Evolutionary conservation across 2,797 vertebrate species (phyloP).

Genomic region (Darevskia mixta): DNA sequence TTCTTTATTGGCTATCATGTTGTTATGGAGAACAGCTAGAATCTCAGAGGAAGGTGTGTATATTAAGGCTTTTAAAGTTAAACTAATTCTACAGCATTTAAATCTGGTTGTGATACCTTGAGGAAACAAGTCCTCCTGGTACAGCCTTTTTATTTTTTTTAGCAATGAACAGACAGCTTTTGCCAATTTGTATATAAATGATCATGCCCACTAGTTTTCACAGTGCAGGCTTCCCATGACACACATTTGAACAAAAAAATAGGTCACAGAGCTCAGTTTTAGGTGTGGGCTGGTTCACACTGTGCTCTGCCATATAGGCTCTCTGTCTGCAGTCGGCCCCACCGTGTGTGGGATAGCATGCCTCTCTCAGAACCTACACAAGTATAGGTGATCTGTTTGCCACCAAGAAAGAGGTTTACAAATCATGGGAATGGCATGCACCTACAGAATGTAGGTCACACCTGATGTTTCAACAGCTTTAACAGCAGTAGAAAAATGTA

Average conservation of each 20-base stretch:
- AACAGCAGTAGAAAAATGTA: slow-evolving; percentile 25
- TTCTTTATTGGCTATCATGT: slow-evolving; percentile 51
- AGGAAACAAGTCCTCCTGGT: slow-evolving; percentile 48
- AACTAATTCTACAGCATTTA: slow-evolving; percentile 59
- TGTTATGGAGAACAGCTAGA: slow-evolving; percentile 56
- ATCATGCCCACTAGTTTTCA: slow-evolving; percentile 7
- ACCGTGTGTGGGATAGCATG: not conserved
- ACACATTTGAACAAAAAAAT: slow-evolving; percentile 16
- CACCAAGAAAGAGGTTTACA: not conserved
- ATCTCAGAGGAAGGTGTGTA: slow-evolving; percentile 49
- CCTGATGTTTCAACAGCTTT: not conserved
- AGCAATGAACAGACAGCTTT: slow-evolving; percentile 40
- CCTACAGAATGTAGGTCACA: slow-evolving; percentile 4
- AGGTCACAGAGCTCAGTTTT: not conserved
- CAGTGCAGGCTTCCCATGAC: slow-evolving; percentile 33
- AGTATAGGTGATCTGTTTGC: not conserved
- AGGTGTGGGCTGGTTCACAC: not conserved
- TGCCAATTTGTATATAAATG: slow-evolving; percentile 55
- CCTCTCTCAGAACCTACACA: not conserved
- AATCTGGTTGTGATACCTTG: slow-evolving; percentile 24
- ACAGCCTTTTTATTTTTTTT: not conserved
- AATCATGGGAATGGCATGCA: not conserved
- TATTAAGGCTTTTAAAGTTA: slow-evolving; percentile 67
- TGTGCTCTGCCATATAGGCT: not conserved
- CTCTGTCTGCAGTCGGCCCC: too few relatives aligned